Conservation (phyloP, 2,888 invertebrate genomes). For the Rhingia campestris region DNA sequence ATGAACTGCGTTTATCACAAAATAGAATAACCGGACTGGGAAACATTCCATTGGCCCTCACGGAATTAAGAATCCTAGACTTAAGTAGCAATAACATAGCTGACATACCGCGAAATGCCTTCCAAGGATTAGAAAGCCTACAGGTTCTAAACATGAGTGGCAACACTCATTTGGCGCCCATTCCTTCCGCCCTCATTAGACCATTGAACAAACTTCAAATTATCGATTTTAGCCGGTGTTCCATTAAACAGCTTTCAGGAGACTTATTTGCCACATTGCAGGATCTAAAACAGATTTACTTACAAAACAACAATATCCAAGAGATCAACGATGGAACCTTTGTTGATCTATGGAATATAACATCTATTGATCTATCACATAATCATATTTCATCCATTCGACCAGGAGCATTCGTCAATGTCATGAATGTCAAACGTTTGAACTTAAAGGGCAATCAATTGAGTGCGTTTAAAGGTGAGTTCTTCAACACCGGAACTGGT, state of each 20-base stretch:
- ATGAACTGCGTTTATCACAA: slow-evolving; percentile 88
- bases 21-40: slow-evolving; percentile 89
- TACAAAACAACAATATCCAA: slow-evolving; percentile 89
- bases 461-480: slow-evolving; percentile 91
- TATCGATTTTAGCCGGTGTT: slow-evolving; percentile 89
- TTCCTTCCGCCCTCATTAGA: slow-evolving; percentile 88
- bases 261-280: slow-evolving; percentile 88
- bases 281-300: slow-evolving; percentile 87
- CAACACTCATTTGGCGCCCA: slow-evolving; percentile 87
- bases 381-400: slow-evolving; percentile 91
- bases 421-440: slow-evolving; percentile 89
- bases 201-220: slow-evolving; percentile 87
- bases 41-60: slow-evolving; percentile 86
- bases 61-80: slow-evolving; percentile 88
- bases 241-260: slow-evolving; percentile 88
- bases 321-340: slow-evolving; percentile 91
- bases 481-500: slow-evolving; percentile 92
- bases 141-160: slow-evolving; percentile 90
- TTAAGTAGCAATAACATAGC: slow-evolving; percentile 91
- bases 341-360: slow-evolving; percentile 89
- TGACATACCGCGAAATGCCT: slow-evolving; percentile 87
- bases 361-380: slow-evolving; percentile 89
- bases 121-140: slow-evolving; percentile 87
- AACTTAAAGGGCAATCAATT: slow-evolving; percentile 90
- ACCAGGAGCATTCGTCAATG: slow-evolving; percentile 89